A percentile compares a stretch with the other conserved stretches of the same genome.
Evolutionary conservation across 2,113 vertebrate species (phyloP).

Genomic region (Leucoraja erinaceus): DNA sequence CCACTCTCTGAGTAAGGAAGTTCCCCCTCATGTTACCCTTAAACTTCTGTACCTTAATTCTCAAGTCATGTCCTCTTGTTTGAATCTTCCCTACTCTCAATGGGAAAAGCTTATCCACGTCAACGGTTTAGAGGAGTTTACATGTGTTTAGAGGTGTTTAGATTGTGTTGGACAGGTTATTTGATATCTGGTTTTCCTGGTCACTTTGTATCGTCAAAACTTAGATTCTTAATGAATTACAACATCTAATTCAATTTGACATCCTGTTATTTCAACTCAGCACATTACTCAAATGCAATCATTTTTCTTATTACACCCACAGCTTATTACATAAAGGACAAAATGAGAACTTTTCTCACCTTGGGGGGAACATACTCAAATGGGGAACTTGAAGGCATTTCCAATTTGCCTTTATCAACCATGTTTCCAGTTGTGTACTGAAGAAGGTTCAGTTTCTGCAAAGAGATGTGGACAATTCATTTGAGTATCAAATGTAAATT

Average conservation of each 20-base stretch:
- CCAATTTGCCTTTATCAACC: constrained; percentile 42
- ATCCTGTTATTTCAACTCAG: not conserved
- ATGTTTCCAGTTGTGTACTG: constrained; percentile 70
- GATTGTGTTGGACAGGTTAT: not conserved
- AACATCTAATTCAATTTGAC: not conserved
- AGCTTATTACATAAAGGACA: not conserved
- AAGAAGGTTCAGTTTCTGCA: constrained; percentile 71
- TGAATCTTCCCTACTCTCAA: too few species aligned
- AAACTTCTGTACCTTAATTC: too few species aligned
- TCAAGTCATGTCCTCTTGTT: too few species aligned
- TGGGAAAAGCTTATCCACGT: too few species aligned
- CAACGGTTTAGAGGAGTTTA: too few species aligned
- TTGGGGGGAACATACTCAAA: constrained; percentile 85
- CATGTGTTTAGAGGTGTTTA: too few species aligned
- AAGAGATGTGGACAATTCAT: not conserved
- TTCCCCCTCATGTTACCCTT: too few species aligned
- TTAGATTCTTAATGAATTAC: not conserved
- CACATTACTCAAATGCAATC: not conserved
- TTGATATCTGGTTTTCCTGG: not conserved
- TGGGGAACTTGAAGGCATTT: constrained; percentile 61
- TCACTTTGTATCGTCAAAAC: not conserved
- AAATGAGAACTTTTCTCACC: constrained; percentile 53
- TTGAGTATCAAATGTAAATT: not conserved
- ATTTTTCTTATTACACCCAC: not conserved
- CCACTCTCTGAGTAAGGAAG: too few species aligned